Conservation (phyloP, 2,113 vertebrate species). For the Maccullochella peelii region DNA sequence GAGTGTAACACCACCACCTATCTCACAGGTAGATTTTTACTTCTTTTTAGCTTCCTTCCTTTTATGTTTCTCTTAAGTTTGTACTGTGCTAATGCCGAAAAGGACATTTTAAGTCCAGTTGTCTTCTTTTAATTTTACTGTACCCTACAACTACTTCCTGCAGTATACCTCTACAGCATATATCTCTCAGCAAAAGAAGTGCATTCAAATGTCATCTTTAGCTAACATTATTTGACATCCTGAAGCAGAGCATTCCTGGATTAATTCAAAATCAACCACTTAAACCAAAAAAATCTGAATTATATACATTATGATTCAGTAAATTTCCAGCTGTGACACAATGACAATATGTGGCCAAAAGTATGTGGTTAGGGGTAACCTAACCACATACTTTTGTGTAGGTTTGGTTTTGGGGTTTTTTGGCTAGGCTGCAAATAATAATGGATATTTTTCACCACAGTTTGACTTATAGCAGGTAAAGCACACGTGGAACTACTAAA, state of each 20-base stretch:
- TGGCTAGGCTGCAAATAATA: too few species aligned
- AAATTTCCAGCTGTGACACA: neutral
- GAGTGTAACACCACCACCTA: neutral
- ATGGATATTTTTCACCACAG: too few species aligned
- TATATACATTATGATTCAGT: too few species aligned
- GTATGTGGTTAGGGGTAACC: too few species aligned
- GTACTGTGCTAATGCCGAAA: neutral
- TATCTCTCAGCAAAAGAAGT: neutral
- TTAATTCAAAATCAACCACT: neutral
- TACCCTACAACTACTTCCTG: neutral
- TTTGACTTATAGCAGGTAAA: neutral
- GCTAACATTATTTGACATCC: neutral
- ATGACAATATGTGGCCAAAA: neutral
- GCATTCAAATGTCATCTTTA: neutral
- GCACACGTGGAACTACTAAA: neutral
- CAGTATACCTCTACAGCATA: neutral
- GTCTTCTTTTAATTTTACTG: neutral
- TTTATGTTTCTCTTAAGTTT: neutral
- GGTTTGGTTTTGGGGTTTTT: too few species aligned
- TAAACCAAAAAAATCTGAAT: neutral
- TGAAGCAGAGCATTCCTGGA: neutral
- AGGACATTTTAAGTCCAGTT: neutral
- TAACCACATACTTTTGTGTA: neutral
- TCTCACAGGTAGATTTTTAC: constrained; percentile 17
- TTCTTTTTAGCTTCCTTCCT: constrained; percentile 11